Conservation (phyloP, 2,888 invertebrate genomes). For the Mythimna pallens region DNA sequence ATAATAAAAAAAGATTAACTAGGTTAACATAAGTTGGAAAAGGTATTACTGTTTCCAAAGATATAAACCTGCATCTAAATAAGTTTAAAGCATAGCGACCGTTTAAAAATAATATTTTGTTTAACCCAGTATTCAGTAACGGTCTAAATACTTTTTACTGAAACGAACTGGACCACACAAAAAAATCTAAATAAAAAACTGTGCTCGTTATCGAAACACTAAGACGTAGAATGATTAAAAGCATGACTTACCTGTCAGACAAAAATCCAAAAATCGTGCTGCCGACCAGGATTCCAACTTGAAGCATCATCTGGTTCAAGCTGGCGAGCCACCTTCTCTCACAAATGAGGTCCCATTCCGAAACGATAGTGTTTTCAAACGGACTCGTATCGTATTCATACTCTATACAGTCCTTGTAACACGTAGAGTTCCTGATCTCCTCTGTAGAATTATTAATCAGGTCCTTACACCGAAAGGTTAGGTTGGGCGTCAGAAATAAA, state of each 20-base stretch:
- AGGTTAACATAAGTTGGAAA: neutral
- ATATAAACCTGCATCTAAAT: neutral
- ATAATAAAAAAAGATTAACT: neutral
- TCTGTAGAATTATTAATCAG: conserved; percentile 77
- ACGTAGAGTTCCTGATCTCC: conserved; percentile 78
- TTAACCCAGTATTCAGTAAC: too few species aligned
- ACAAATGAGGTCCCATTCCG: conserved; percentile 94
- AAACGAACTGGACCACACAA: too few species aligned
- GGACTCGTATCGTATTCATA: conserved; percentile 91
- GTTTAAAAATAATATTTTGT: neutral
- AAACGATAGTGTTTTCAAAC: conserved; percentile 93
- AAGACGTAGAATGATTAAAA: neutral
- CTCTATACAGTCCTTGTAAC: conserved; percentile 88
- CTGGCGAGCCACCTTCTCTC: conserved; percentile 92
- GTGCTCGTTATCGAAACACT: too few species aligned
- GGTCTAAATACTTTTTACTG: too few species aligned
- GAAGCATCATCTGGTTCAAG: conserved; percentile 93
- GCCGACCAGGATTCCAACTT: conserved; percentile 93
- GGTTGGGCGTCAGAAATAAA: conserved; percentile 93
- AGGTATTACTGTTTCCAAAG: neutral
- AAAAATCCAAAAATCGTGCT: conserved; percentile 93
- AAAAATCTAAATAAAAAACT: too few species aligned
- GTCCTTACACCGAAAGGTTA: conserved; percentile 87
- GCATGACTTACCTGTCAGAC: conserved; percentile 92
- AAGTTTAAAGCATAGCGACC: neutral